phyloP scores from a whole-genome alignment of 2,888 invertebrate species.

The Lochmaea capreae region DNA sequence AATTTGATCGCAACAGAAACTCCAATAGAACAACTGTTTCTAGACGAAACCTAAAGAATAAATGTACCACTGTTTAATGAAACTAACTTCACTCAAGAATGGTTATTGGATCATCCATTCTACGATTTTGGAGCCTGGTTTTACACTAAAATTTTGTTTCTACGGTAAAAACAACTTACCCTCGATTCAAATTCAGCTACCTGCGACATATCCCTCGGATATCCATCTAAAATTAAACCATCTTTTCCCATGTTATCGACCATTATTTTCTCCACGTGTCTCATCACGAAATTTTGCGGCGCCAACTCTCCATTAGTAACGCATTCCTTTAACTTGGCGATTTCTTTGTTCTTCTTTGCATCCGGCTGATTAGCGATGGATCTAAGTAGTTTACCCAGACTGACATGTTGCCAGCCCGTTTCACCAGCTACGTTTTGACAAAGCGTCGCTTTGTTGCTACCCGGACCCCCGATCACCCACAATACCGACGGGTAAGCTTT shows the following conservation, averaged over 20 bases:
- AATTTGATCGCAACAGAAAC: no score
- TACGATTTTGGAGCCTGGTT: no score
- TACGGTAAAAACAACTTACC: conserved; percentile 67
- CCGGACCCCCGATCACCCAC: conserved; percentile 84
- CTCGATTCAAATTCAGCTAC: conserved; percentile 89
- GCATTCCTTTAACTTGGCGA: conserved; percentile 71
- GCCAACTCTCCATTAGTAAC: conserved; percentile 86
- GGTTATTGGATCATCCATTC: no score
- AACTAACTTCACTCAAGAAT: no score
- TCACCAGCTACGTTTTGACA: conserved; percentile 79
- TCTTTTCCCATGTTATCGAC: conserved; percentile 70
- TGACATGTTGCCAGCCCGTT: conserved; percentile 68
- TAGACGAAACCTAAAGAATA: no score
- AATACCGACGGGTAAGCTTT: conserved; percentile 63
- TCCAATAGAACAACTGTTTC: no score
- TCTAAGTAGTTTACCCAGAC: conserved; percentile 81
- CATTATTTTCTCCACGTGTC: conserved; percentile 79
- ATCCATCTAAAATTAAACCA: conserved; percentile 94
- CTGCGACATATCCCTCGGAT: conserved; percentile 91
- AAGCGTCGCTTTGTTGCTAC: conserved; percentile 87
- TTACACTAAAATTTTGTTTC: no score
- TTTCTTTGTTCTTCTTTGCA: conserved; percentile 58
- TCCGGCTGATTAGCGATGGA: conserved; percentile 73
- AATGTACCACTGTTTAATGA: no score
- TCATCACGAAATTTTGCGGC: conserved; percentile 80